Base-by-base conservation (phyloP, 2,888 invertebrate genomes). In the Morpho achilles region DNA sequence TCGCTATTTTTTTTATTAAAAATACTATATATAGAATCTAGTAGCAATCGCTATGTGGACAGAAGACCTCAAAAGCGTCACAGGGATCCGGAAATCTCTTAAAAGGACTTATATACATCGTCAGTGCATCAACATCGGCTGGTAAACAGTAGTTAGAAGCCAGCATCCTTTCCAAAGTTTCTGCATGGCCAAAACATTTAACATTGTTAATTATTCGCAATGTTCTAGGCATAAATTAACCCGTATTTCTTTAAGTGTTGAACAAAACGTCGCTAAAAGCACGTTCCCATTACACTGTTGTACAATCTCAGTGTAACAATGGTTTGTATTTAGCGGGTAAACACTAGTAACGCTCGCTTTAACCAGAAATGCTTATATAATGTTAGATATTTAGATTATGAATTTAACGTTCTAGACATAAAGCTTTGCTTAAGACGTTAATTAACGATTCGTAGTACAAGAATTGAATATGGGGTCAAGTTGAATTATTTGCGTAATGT, bases 261-360 rank as follows among this genome's bases (percentile, higher is more conserved):
- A 40, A 44, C 45, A 53, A 53, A 53, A 50, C 46, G 49, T 40
- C 16, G 43, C 8, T 51, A 49, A 53, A 58, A 58, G 58, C 48
- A 53, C 45, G 55, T 60, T 45, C 43, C 44, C 42, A 53, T 16
- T 58, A 50, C 55, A 56, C 42, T 63, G 46, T 58, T 51, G 60
- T 53, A 44, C 55, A 53, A 60, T 56, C 51, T 45, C 56, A 50
- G 55, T 44, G 43, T 53, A 43, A 53, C 53, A 53, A 53, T 53
- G 53, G 50, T 58, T 58, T 46, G 60, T 60, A 60, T 56, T 58
- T 58, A 48, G 47, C 47, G 53, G 50, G 56, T 49, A 56, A 58
- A 63, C 60, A 47, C 8, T 45, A 7, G 45, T 56, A 50, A 45
- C 52, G 48, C 42, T 39, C 45, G 51, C 48, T 58, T 40, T 58